Evolutionary conservation across 2,888 invertebrate species (phyloP).

Genomic region (Spodoptera exigua): DNA sequence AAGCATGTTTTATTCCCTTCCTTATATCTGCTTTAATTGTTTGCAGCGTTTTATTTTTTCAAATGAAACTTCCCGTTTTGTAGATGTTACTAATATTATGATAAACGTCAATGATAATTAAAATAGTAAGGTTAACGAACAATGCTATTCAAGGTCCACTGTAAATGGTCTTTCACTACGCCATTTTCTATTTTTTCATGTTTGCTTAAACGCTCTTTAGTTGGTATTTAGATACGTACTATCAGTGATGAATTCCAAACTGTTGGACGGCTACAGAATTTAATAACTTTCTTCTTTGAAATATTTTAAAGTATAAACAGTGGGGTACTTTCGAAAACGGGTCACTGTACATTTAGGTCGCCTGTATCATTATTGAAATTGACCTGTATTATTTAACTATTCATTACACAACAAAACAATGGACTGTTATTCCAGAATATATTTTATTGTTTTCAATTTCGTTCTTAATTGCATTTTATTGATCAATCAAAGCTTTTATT

Average conservation of each 20-base stretch:
- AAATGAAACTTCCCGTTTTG: too few species aligned
- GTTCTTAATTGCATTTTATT: conserved; percentile 29
- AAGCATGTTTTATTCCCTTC: conserved; percentile 20
- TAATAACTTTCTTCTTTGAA: conserved; percentile 6
- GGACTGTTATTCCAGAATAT: conserved; percentile 31
- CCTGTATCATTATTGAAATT: conserved; percentile 10
- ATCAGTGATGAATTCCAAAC: not conserved
- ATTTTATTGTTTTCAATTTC: conserved; percentile 18
- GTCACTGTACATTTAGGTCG: conserved; percentile 21
- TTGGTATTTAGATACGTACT: too few species aligned
- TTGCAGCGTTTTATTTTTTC: conserved; percentile 5
- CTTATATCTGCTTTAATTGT: conserved; percentile 6
- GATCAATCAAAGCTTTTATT: conserved; percentile 12
- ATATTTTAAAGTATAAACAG: conserved; percentile 8
- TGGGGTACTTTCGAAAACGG: not conserved
- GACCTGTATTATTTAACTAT: conserved; percentile 23
- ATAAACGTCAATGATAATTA: too few species aligned
- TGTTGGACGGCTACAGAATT: conserved; percentile 11
- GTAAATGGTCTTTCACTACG: too few species aligned
- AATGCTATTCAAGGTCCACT: too few species aligned
- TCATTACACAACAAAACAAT: conserved; percentile 36
- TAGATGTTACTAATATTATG: too few species aligned
- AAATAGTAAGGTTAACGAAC: too few species aligned
- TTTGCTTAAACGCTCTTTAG: too few species aligned
- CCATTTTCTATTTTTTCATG: not conserved